Evolutionary conservation across 2,888 invertebrate genomes (phyloP).

Genomic region (Galerucella calmariensis): DNA sequence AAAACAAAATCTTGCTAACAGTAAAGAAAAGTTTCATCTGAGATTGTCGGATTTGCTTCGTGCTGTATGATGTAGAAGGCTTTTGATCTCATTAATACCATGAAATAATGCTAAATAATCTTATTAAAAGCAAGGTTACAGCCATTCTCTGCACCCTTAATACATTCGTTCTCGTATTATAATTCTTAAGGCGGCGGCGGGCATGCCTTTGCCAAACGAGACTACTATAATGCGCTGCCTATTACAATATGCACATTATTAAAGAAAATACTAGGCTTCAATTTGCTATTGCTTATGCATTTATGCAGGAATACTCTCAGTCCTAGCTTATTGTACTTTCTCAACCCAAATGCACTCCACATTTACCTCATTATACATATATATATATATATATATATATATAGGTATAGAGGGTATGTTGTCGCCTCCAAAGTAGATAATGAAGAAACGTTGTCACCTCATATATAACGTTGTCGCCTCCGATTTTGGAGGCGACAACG

Average conservation of each 20-base stretch:
- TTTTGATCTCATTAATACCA: conserved; percentile 82
- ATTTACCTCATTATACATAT: background rate
- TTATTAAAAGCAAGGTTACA: conserved; percentile 80
- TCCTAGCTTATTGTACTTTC: conserved; percentile 16
- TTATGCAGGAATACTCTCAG: conserved; percentile 29
- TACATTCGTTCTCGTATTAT: conserved; percentile 63
- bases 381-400: too few relatives aligned
- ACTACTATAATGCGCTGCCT: conserved; percentile 41
- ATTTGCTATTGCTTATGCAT: conserved; percentile 38
- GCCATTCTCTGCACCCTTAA: conserved; percentile 67
- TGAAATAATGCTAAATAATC: conserved; percentile 82
- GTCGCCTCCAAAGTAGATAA: too few relatives aligned
- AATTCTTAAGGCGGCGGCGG: conserved; percentile 65
- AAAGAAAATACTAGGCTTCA: conserved; percentile 43
- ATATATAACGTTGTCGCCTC: too few relatives aligned
- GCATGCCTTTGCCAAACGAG: conserved; percentile 44
- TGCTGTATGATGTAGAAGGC: conserved; percentile 73
- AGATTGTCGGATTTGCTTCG: conserved; percentile 49
- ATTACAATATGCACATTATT: conserved; percentile 46
- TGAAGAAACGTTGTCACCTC: too few relatives aligned
- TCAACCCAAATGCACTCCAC: conserved; percentile 9
- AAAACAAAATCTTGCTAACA: conserved; percentile 9
- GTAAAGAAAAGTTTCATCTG: conserved; percentile 16
- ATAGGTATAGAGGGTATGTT: too few relatives aligned
- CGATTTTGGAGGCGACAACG: too few relatives aligned